A percentile compares a stretch with the other conserved stretches of the same genome.
These are phyloP conservation scores for Napeogenes inachia DNA, from an alignment of 2,888 invertebrate species.

Conservation along the genomic window DNA sequence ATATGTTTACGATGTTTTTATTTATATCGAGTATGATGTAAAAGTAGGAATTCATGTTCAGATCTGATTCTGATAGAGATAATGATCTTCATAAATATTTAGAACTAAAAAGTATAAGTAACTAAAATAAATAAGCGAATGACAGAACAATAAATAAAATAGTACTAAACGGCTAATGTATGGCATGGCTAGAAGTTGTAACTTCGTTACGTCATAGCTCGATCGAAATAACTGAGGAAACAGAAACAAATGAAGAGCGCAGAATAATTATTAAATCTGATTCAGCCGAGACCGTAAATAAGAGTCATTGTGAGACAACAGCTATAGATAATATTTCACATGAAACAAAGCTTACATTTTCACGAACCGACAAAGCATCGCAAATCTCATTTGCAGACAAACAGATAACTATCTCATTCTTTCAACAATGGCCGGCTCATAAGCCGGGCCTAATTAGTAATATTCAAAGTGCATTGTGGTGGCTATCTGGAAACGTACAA, in stretches of 20 bases:
- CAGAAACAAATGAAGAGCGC: constrained; percentile 10
- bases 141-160: too few relatives aligned
- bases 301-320: constrained; percentile 30
- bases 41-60: neutral
- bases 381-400: constrained; percentile 75
- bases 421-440: constrained; percentile 75
- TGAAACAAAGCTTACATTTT: constrained; percentile 70
- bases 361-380: constrained; percentile 73
- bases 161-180: too few relatives aligned
- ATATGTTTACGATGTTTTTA: constrained; percentile 3
- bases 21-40: neutral
- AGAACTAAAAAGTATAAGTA: too few relatives aligned
- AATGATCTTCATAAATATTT: too few relatives aligned
- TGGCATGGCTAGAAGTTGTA: too few relatives aligned
- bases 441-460: constrained; percentile 76
- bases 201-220: neutral
- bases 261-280: constrained; percentile 45
- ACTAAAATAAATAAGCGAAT: too few relatives aligned
- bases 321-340: constrained; percentile 57
- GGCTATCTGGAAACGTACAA: constrained; percentile 68
- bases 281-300: constrained; percentile 37
- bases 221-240: neutral
- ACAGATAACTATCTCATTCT: constrained; percentile 75
- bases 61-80: too few relatives aligned
- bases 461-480: constrained; percentile 74